Conservation (phyloP, 2,113 vertebrate species). For the Myiagra hebetior region DNA sequence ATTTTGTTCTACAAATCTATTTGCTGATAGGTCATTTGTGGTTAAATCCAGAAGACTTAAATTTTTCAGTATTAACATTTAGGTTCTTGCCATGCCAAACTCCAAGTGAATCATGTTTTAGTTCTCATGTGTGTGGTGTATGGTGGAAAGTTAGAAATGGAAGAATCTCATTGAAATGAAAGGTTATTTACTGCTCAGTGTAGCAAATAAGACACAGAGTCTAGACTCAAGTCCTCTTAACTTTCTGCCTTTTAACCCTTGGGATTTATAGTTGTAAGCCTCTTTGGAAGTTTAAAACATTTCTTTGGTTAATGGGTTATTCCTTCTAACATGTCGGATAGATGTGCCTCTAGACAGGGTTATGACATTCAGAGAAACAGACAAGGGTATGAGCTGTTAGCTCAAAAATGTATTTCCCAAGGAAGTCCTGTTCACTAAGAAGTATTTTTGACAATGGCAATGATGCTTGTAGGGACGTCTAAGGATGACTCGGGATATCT, state of each 20-base stretch:
- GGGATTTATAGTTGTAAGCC: neutral
- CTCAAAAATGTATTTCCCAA: neutral
- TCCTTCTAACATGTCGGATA: neutral
- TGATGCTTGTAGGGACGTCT: neutral
- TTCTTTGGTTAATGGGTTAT: neutral
- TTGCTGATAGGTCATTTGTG: neutral
- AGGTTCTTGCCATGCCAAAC: neutral
- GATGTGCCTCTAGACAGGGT: neutral
- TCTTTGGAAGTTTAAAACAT: neutral
- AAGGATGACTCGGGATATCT: neutral
- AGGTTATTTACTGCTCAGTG: neutral
- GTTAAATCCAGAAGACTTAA: neutral
- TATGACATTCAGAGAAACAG: neutral
- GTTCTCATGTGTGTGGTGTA: neutral
- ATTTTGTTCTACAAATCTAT: neutral
- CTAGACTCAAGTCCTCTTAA: neutral
- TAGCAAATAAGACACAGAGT: neutral
- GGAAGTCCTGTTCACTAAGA: neutral
- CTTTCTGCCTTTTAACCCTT: neutral
- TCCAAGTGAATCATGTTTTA: neutral
- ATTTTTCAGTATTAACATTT: neutral
- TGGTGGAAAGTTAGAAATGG: neutral
- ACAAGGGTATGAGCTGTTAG: neutral
- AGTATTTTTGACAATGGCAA: neutral
- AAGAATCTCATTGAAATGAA: neutral